phyloP scores from a whole-genome alignment of 2,113 vertebrate species.

The Protobothrops flavoviridis region DNA sequence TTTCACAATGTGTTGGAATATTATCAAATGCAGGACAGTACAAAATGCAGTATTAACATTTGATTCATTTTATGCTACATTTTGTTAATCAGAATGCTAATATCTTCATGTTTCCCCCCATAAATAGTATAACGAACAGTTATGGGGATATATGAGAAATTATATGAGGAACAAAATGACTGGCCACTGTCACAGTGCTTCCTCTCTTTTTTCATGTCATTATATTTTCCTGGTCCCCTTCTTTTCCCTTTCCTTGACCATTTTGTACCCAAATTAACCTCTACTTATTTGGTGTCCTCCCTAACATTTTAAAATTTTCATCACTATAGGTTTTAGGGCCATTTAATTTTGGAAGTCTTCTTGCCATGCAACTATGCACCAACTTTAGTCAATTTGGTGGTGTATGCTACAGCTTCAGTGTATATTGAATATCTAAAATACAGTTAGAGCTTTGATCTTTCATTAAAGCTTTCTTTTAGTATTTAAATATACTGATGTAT shows the following conservation, averaged over 20 bases:
- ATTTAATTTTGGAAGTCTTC: neutral
- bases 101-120: neutral
- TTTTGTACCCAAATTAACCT: neutral
- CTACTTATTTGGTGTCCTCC: neutral
- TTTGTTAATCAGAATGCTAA: neutral
- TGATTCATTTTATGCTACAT: neutral
- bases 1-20: neutral
- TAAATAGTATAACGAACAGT: neutral
- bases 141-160: neutral
- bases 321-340: neutral
- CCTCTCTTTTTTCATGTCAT: neutral
- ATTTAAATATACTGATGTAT: neutral
- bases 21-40: neutral
- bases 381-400: neutral
- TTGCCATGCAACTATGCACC: neutral
- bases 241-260: neutral
- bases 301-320: neutral
- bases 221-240: neutral
- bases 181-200: neutral
- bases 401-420: neutral
- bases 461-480: neutral
- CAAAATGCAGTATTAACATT: slow-evolving; percentile 15
- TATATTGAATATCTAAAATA: slow-evolving; percentile 10
- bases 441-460: slow-evolving; percentile 3
- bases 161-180: neutral